Evolutionary conservation across 2,113 vertebrate species (phyloP).

Genomic region (Zosterops pallidus): DNA sequence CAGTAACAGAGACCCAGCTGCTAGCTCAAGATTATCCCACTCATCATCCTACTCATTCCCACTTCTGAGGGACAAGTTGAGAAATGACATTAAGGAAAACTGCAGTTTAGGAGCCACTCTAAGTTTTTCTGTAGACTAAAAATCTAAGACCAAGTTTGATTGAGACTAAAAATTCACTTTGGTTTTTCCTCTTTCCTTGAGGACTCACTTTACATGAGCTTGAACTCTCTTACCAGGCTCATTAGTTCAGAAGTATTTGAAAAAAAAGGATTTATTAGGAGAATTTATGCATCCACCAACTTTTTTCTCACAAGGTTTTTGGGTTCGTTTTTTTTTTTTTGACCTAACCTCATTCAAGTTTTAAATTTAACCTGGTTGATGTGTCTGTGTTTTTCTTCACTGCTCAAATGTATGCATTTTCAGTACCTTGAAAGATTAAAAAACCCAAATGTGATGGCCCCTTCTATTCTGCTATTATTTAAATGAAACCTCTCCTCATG

Average conservation of each 20-base stretch:
- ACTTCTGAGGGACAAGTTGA: not conserved
- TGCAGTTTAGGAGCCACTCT: not conserved
- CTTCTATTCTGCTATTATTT: not conserved
- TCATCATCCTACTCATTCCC: not conserved
- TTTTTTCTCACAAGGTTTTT: not conserved
- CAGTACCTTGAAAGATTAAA: not conserved
- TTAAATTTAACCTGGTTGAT: not conserved
- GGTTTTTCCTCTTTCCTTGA: not conserved
- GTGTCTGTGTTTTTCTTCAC: not conserved
- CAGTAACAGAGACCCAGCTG: not conserved
- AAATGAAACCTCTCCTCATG: not conserved
- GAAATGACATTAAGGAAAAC: not conserved
- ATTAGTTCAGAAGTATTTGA: not conserved
- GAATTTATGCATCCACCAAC: not conserved
- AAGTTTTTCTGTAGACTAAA: not conserved
- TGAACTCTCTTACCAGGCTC: not conserved
- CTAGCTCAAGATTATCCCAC: not conserved
- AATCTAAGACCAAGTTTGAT: not conserved
- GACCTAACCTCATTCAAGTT: not conserved
- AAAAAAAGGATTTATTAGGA: not conserved
- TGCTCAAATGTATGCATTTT: not conserved
- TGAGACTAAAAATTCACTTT: not conserved
- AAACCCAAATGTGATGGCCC: not conserved
- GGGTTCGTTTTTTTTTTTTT: not conserved
- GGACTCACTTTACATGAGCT: not conserved